phyloP scores from a whole-genome alignment of 2,113 vertebrate species.

The Lepus timidus region DNA sequence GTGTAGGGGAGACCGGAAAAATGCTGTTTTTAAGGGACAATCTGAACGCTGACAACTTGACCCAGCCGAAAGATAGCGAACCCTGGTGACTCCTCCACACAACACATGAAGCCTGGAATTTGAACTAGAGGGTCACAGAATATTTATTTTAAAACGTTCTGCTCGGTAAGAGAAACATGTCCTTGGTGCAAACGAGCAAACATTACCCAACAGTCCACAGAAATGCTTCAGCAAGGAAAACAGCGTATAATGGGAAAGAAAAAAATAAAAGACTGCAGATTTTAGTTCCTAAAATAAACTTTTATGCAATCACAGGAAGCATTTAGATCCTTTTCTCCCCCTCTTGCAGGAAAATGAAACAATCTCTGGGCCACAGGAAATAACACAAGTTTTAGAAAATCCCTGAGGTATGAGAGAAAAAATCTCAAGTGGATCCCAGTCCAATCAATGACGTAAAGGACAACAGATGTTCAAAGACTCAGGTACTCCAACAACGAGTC shows the following conservation, averaged over 20 bases:
- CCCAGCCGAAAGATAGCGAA: not conserved
- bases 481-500: conserved; percentile 43
- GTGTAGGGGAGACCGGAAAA: not conserved
- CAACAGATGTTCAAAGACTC: conserved; percentile 82
- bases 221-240: conserved; percentile 65
- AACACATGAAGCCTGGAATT: not conserved
- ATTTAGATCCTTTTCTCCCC: not conserved
- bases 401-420: conserved; percentile 77
- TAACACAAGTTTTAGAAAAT: conserved; percentile 82
- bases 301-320: conserved; percentile 72
- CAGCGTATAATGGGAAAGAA: conserved; percentile 3
- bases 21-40: not conserved
- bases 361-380: conserved; percentile 83
- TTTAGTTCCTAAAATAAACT: conserved; percentile 77
- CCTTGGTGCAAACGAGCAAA: conserved; percentile 31
- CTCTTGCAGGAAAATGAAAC: conserved; percentile 75
- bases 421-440: conserved; percentile 77
- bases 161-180: conserved; percentile 58
- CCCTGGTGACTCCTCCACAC: not conserved
- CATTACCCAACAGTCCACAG: conserved; percentile 14
- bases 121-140: not conserved
- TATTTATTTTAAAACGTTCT: conserved; percentile 61
- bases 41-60: not conserved
- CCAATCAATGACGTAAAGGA: conserved; percentile 79
- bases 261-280: conserved; percentile 21